Evolutionary conservation across 2,888 invertebrate species (phyloP).

Genomic region (Parnassius smintheus): DNA sequence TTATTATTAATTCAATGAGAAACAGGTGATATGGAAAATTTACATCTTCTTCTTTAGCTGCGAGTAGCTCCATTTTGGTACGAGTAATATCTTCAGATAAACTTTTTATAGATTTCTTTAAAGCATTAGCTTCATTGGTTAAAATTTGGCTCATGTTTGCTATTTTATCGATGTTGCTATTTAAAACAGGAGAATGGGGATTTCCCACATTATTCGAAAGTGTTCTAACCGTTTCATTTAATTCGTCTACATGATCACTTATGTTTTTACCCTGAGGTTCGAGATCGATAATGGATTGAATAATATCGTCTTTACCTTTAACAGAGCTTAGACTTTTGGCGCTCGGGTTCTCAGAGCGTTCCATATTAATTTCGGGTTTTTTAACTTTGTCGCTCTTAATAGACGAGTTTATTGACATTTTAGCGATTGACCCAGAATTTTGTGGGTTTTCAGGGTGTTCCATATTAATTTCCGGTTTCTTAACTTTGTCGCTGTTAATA

Average conservation of each 20-base stretch:
- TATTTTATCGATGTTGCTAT: conserved; percentile 63
- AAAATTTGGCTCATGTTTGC: conserved; percentile 64
- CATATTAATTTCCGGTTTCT: conserved; percentile 21
- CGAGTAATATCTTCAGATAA: conserved; percentile 58
- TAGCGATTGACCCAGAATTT: too few species aligned
- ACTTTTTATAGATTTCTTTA: conserved; percentile 62
- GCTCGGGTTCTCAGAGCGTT: conserved; percentile 32
- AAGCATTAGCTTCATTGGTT: conserved; percentile 66
- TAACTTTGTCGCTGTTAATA: not conserved
- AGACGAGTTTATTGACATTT: conserved; percentile 13
- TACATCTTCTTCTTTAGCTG: conserved; percentile 45
- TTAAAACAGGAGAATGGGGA: conserved; percentile 41
- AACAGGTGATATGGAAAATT: conserved; percentile 72
- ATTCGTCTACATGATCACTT: conserved; percentile 48
- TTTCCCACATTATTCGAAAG: conserved; percentile 42
- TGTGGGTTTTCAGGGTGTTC: conserved; percentile 29
- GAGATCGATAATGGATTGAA: conserved; percentile 40
- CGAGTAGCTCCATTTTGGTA: conserved; percentile 53
- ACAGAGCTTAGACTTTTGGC: conserved; percentile 13
- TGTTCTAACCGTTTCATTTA: conserved; percentile 47
- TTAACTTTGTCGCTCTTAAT: conserved; percentile 28
- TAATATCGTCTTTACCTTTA: conserved; percentile 34
- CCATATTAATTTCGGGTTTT: conserved; percentile 26
- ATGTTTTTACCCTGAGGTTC: conserved; percentile 48
- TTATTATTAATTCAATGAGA: conserved; percentile 68